Base-by-base conservation (phyloP, 2,888 invertebrate species). In the Ichneumon xanthorius region DNA sequence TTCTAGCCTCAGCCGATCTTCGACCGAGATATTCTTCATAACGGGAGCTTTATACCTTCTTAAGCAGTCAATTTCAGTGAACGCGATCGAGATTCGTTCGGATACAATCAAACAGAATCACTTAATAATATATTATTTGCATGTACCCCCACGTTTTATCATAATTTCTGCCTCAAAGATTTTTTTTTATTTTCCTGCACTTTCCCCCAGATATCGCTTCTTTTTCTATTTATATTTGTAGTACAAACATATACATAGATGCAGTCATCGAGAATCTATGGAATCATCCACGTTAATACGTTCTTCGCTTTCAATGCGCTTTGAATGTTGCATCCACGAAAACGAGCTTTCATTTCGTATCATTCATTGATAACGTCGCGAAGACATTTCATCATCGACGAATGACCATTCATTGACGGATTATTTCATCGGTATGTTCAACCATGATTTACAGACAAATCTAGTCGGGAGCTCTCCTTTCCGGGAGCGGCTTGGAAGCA, bases 401-500 rank as follows among this genome's bases (percentile, higher is more conserved):
- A 77, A 84, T 80, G 33, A 55, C 85, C 87, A 84, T 73, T 84
- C 73, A 65, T 37, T 87, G 77, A 61, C 53, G 75, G 72, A 53
- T 86, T 79, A 85, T 88, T 88, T 63, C 68, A 78, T 79, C 85
- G 86, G 50, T 79, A 72, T 88, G 76, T 88, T 89, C 88, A 88
- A 89, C 88, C 89, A 85, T 91, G 86, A 87, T 92, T 95, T 95
- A 88, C 95, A 96, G 96, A 95, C 95, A 91, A 95, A 95, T 91
- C 94, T 94, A 90, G 95, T 95, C 81, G 95, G 95, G 86, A 97
- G 96, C 95, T 98, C 97, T 90, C 97, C 98, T 91, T 98, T 98
- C 95, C 96, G 98, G 93, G 98, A 98, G 95, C 96, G 98, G 87
- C 95, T 98, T 88, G 98, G 98, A 94, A 98, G 98, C 95, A 98